phyloP scores from a whole-genome alignment of 2,797 vertebrate genomes.

The Tadarida brasiliensis region DNA sequence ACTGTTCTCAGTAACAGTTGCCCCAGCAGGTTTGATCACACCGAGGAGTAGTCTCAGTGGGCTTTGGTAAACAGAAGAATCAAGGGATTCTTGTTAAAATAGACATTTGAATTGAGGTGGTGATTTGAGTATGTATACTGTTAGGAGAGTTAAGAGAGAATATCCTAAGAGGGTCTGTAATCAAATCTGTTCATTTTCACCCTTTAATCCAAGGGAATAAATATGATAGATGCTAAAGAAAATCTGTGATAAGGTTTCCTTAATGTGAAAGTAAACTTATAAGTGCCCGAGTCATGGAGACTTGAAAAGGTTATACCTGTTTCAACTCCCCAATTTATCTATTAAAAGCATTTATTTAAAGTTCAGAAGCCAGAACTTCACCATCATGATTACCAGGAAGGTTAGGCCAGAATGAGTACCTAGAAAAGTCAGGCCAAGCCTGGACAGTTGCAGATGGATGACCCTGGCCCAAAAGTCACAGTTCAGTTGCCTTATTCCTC shows the following conservation, averaged over 20 bases:
- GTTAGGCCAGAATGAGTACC: constrained; percentile 65
- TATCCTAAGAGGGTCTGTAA: not conserved
- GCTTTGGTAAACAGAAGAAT: not conserved
- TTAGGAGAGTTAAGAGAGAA: constrained; percentile 38
- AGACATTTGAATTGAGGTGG: constrained; percentile 40
- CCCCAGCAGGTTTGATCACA: not conserved
- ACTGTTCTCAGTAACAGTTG: not conserved
- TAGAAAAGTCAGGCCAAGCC: constrained; percentile 57
- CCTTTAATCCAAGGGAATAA: constrained; percentile 81
- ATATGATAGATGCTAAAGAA: constrained; percentile 49
- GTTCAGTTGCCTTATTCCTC: constrained; percentile 75
- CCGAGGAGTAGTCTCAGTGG: not conserved
- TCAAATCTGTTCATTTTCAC: constrained; percentile 62
- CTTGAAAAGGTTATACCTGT: constrained; percentile 74
- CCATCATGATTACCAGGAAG: constrained; percentile 39
- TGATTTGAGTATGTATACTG: constrained; percentile 51
- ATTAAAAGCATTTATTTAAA: constrained; percentile 66
- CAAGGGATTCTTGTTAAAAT: constrained; percentile 14
- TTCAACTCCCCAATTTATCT: constrained; percentile 64
- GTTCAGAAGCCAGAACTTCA: constrained; percentile 67
- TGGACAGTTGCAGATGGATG: constrained; percentile 4
- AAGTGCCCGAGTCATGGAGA: constrained; percentile 77
- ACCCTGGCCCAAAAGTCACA: constrained; percentile 45
- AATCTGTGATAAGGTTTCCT: constrained; percentile 68
- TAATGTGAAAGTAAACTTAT: constrained; percentile 70